phyloP scores from a whole-genome alignment of 2,113 vertebrate genomes.

The Barbus barbus region DNA sequence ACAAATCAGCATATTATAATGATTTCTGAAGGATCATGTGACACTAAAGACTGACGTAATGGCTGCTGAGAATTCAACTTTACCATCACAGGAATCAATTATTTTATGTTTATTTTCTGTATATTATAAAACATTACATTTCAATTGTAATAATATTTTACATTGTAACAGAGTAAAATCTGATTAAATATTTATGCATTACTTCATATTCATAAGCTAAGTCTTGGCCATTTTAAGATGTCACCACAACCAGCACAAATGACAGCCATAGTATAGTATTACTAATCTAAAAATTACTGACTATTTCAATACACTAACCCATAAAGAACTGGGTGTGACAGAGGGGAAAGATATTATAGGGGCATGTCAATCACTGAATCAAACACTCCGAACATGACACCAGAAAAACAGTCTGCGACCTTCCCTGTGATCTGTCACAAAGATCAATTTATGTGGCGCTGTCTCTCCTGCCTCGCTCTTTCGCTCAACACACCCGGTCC shows the following conservation, averaged over 20 bases:
- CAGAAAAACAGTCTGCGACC: slow-evolving; percentile 41
- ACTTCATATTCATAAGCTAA: background rate
- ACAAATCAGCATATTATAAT: too few species aligned
- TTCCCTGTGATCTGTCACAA: slow-evolving; percentile 38
- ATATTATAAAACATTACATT: too few species aligned
- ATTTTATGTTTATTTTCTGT: too few species aligned
- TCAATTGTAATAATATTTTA: too few species aligned
- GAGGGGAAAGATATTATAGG: background rate
- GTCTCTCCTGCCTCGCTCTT: slow-evolving; percentile 30
- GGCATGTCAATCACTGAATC: slow-evolving; percentile 34
- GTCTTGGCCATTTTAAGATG: background rate
- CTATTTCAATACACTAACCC: slow-evolving; percentile 1
- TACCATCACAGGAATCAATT: too few species aligned
- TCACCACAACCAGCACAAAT: background rate
- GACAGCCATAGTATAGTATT: background rate
- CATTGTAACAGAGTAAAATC: too few species aligned
- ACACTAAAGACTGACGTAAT: too few species aligned
- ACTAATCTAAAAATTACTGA: background rate
- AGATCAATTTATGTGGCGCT: slow-evolving; percentile 49
- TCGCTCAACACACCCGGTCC: background rate
- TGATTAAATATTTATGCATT: too few species aligned
- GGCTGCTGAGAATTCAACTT: too few species aligned
- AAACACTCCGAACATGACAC: slow-evolving; percentile 34
- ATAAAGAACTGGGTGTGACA: background rate
- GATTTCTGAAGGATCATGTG: too few species aligned